These are phyloP conservation scores for Callyntrura guangdongensis DNA, from an alignment of 2,888 invertebrate species.

Conservation along the genomic window DNA sequence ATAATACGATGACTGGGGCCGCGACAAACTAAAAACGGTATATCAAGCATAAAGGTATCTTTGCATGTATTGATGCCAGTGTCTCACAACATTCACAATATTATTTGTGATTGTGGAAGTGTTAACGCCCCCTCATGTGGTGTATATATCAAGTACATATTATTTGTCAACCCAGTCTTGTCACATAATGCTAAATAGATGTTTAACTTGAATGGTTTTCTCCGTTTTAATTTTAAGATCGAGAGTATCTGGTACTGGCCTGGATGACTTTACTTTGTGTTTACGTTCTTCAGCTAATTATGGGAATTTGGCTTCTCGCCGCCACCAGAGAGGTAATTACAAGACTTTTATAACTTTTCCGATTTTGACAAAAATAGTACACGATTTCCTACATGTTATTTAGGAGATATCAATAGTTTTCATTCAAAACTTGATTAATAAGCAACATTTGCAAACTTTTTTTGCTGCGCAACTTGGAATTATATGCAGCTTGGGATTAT, in stretches of 20 bases:
- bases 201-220: background rate
- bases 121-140: no score
- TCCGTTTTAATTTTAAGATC: conserved; percentile 70
- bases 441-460: conserved; percentile 39
- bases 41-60: no score
- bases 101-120: no score
- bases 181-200: background rate
- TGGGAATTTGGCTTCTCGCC: conserved; percentile 82
- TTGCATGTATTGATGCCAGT: no score
- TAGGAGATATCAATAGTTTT: no score
- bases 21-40: no score
- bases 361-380: no score
- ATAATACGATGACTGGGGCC: no score
- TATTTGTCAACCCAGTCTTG: no score
- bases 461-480: conserved; percentile 59
- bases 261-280: conserved; percentile 82
- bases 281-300: conserved; percentile 82
- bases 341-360: background rate
- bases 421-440: conserved; percentile 23
- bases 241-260: conserved; percentile 80
- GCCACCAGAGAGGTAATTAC: conserved; percentile 81
- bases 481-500: conserved; percentile 70
- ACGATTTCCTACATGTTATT: background rate
- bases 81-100: no score
- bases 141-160: no score